Evolutionary conservation across 2,113 vertebrate species (phyloP).

Genomic region (Microcebus tavaratra): DNA sequence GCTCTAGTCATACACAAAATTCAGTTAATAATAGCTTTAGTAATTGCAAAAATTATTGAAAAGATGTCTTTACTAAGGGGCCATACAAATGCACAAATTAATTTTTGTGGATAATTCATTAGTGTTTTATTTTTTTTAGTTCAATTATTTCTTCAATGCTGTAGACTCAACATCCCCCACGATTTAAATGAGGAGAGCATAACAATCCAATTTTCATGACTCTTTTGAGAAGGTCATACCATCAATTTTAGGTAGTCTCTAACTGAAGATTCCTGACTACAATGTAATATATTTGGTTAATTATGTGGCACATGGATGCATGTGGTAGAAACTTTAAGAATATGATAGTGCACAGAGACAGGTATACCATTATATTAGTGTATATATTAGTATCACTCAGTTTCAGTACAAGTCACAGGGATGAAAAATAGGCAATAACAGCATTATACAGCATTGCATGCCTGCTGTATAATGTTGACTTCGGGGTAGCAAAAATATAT

Average conservation of each 20-base stretch:
- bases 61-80: slow-evolving; percentile 6
- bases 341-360: neutral
- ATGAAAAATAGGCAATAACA: neutral
- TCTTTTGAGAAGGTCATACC: neutral
- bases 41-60: slow-evolving; percentile 53
- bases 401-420: neutral
- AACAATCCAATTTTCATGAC: neutral
- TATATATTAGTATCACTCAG: neutral
- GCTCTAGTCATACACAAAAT: slow-evolving; percentile 43
- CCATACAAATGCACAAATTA: slow-evolving; percentile 42
- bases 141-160: slow-evolving; percentile 27
- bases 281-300: neutral
- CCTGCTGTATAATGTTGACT: neutral
- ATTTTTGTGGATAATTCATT: slow-evolving; percentile 41
- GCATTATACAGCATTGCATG: neutral
- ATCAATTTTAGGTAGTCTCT: neutral
- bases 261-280: neutral
- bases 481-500: neutral
- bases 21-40: slow-evolving; percentile 53
- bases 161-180: neutral
- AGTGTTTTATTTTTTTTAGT: neutral
- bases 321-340: neutral
- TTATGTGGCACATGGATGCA: neutral
- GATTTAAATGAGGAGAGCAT: neutral
- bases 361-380: neutral